Evolutionary conservation across 2,113 vertebrate species (phyloP).

Genomic region (Oophaga pumilio): DNA sequence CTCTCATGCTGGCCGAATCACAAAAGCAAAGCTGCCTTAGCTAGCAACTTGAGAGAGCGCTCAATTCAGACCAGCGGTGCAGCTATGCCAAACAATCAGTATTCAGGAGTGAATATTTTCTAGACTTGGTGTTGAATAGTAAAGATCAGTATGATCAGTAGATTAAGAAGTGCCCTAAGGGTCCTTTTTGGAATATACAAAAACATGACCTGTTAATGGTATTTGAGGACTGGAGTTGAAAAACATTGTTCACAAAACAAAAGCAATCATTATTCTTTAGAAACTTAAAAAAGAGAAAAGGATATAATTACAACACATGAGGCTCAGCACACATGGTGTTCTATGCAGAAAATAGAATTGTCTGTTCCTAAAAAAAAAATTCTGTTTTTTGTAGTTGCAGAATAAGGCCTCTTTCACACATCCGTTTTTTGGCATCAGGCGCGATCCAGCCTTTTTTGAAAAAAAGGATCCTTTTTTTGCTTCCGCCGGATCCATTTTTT

Average conservation of each 20-base stretch:
- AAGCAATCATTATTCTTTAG: neutral
- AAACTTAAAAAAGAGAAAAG: neutral
- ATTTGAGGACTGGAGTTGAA: neutral
- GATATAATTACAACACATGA: neutral
- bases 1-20: no score
- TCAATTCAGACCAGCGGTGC: no score
- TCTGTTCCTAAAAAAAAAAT: conserved; percentile 18
- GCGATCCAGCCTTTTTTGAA: no score
- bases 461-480: no score
- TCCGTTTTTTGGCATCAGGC: no score
- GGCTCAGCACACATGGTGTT: neutral
- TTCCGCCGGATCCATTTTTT: no score
- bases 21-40: no score
- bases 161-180: neutral
- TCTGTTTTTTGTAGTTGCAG: neutral
- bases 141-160: neutral
- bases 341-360: neutral
- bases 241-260: neutral
- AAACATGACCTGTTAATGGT: neutral
- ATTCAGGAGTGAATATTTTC: neutral
- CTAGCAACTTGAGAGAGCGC: no score
- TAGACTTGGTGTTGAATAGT: neutral
- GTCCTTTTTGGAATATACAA: neutral
- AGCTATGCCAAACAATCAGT: no score
- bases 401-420: no score